A percentile compares a stretch with the other conserved stretches of the same genome.
These are phyloP conservation scores for Palythoa heliodiscus DNA, from an alignment of 92 coral and sea anemone genomes.

Conservation along the genomic window DNA sequence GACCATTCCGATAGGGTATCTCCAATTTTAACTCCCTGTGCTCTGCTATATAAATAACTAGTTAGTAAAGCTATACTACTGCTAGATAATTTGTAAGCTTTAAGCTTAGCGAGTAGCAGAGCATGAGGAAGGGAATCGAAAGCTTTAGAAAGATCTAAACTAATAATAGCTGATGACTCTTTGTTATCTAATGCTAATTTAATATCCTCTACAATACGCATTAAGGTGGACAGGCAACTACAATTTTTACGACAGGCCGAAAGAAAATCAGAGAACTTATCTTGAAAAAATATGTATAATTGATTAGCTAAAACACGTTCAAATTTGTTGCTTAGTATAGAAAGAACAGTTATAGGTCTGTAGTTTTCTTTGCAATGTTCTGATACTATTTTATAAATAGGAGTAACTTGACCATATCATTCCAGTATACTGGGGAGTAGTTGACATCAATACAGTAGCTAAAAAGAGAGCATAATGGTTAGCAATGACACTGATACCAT, in stretches of 20 bases:
- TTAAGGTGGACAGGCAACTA: slow-evolving; percentile 26
- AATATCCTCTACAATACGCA: slow-evolving; percentile 27
- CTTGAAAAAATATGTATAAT: slow-evolving; percentile 7
- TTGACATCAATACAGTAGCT: slow-evolving; percentile 34
- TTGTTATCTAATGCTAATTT: slow-evolving; percentile 8
- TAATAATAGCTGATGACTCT: slow-evolving; percentile 28
- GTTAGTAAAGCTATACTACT: slow-evolving; percentile 24
- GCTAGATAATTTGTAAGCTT: slow-evolving; percentile 35
- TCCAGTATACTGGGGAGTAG: slow-evolving; percentile 47
- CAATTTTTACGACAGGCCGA: slow-evolving; percentile 24
- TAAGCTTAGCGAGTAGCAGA: slow-evolving; percentile 45
- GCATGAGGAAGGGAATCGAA: slow-evolving; percentile 53
- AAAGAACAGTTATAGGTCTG: slow-evolving; percentile 52
- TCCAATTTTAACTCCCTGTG: slow-evolving; percentile 43
- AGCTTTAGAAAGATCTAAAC: slow-evolving; percentile 52
- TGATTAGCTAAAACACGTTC: slow-evolving; percentile 32
- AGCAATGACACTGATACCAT: slow-evolving; percentile 40
- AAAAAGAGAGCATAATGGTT: slow-evolving; percentile 35
- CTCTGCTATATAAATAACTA: slow-evolving; percentile 27
- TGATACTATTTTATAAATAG: slow-evolving; percentile 37
- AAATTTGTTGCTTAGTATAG: slow-evolving; percentile 6
- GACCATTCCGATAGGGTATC: slow-evolving; percentile 45
- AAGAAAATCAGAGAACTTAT: slow-evolving; percentile 17
- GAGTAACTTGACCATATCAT: slow-evolving; percentile 56
- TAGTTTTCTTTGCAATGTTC: slow-evolving; percentile 52